These are phyloP conservation scores for Centroberyx gerrardi DNA, from an alignment of 2,797 vertebrate species.

Conservation along the genomic window DNA sequence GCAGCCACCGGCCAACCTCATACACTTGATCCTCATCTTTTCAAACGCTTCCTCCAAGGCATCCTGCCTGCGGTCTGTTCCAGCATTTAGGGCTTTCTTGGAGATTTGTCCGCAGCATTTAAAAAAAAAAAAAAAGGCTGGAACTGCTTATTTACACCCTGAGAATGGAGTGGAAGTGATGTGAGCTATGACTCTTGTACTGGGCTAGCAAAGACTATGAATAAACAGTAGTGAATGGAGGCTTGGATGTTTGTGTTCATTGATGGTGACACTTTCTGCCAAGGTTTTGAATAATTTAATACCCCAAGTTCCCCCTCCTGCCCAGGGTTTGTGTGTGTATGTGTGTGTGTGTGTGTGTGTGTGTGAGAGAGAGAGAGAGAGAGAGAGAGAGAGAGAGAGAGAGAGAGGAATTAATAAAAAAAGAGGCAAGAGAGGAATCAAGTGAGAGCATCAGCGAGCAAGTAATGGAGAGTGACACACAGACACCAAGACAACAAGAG, in stretches of 20 bases:
- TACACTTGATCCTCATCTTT: not conserved
- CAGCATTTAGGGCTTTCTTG: not conserved
- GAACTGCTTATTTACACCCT: not conserved
- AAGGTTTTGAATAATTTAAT: conserved; percentile 68
- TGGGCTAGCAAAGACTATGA: conserved; percentile 30
- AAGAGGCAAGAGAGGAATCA: conserved; percentile 35
- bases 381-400: conserved; percentile 4
- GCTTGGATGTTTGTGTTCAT: conserved; percentile 29
- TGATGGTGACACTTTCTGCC: conserved; percentile 57
- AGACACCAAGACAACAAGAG: conserved; percentile 28
- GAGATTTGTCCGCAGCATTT: not conserved
- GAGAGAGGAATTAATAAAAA: conserved; percentile 26
- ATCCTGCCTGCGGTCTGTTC: not conserved
- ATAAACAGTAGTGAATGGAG: conserved; percentile 47
- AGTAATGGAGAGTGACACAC: conserved; percentile 1
- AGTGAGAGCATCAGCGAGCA: conserved; percentile 24
- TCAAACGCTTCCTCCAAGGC: not conserved
- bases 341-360: conserved; percentile 4
- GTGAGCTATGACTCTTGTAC: conserved; percentile 16
- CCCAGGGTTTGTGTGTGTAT: conserved; percentile 3
- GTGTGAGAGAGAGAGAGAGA: not conserved
- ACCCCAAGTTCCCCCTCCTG: conserved; percentile 13
- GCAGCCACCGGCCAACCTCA: not conserved
- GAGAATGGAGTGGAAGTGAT: conserved; percentile 44
- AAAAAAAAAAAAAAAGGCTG: not conserved